Percentiles rank a stretch among this genome's conserved stretches.
These are phyloP conservation scores for Corvus hawaiiensis DNA, from an alignment of 2,113 vertebrate genomes.

Conservation along the genomic window DNA sequence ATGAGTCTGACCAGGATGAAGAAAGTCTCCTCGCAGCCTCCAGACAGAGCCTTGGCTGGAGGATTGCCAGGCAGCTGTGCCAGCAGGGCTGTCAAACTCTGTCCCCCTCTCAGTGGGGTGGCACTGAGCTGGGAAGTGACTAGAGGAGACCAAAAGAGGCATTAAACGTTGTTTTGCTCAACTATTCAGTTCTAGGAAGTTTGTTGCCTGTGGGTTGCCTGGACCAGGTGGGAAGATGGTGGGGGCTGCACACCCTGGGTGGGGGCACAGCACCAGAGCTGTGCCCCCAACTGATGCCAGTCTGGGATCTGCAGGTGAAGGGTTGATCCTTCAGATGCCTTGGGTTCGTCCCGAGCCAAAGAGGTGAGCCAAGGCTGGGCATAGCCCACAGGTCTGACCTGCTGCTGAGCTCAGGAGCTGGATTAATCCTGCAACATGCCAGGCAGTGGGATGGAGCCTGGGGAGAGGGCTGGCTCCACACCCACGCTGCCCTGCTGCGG, in stretches of 20 bases:
- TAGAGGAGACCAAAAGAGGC: neutral
- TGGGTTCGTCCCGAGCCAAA: neutral
- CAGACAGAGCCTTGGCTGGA: neutral
- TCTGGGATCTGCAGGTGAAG: rapidly evolving
- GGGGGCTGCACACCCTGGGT: neutral
- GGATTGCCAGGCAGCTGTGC: neutral
- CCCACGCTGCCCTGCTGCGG: neutral
- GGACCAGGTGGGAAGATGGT: neutral
- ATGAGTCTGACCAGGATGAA: neutral
- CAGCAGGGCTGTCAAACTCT: neutral
- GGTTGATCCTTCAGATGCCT: neutral
- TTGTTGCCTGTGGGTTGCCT: neutral
- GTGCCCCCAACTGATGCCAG: rapidly evolving
- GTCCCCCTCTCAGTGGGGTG: neutral
- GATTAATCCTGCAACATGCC: neutral
- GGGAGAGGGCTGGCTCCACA: neutral
- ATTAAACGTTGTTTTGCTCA: slow-evolving; percentile 33
- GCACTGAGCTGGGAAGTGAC: neutral
- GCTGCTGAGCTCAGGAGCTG: neutral
- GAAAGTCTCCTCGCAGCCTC: neutral
- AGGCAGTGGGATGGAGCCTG: neutral
- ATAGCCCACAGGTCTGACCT: neutral
- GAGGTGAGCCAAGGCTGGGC: neutral
- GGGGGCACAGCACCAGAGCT: rapidly evolving
- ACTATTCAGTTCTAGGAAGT: neutral